Base-by-base conservation (phyloP, 2,888 invertebrate genomes). In the Phoronis australis region DNA sequence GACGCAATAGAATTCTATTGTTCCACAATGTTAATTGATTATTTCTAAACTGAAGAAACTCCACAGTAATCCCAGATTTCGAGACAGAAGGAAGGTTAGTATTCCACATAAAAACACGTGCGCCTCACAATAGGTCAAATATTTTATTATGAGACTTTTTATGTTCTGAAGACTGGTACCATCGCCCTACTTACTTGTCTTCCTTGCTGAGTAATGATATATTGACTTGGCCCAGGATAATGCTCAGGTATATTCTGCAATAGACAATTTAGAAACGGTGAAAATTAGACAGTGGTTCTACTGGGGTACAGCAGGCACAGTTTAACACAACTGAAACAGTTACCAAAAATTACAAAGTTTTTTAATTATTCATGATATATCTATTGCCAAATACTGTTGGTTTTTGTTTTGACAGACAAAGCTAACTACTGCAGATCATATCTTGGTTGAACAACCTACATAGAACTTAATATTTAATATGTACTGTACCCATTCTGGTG, bases 221-320 rank as follows among this genome's bases (percentile, higher is more conserved):
- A 80, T 97, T 96, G 41, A 99, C 93, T 77, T 91, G 91, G 61
- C 99, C 99, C 54, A 99, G 83, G 76, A 99, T 97, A 69, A 97
- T 92, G 79, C 86, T 86, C 63, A 93, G 81, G 77, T 99, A 99
- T 12, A 78, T 54, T 31, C 80, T 78, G 64, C 38, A 71, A 66
- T 23, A 48, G 45, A 52, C 22, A 51, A 35, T 6, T 41, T 37
- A 42, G 35, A 39, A 21, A 38, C 20, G 39, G 22, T 12, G 35
- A 35, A 35, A n/a, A 35, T 35, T 25, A 15, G 26, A 6, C n/a
- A 6, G 2, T 1, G 9, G 9, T 12, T 35, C 35, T 12, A 9
- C n/a, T 35, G 35, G n/a, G 9, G n/a, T 35, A 35, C n/a, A 35
- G 9, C 9, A n/a, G n/a, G n/a, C 35, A 35, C 35, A 35, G 9